Percentiles rank a stretch among this genome's conserved stretches.
Conservation (phyloP, 2,888 invertebrate species). For the Strigamia maritima region DNA sequence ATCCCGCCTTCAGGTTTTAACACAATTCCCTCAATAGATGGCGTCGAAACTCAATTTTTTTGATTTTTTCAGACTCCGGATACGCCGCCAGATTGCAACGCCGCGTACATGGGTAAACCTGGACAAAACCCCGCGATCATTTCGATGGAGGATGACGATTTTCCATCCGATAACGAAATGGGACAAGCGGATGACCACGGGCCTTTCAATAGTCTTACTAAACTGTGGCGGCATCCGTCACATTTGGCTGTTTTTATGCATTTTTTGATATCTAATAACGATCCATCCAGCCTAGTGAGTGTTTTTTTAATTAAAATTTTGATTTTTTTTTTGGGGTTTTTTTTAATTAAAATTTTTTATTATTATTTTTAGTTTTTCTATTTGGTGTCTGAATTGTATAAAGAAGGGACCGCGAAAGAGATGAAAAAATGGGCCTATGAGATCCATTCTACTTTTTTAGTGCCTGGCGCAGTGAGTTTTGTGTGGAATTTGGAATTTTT, state of each 20-base stretch:
- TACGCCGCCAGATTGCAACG: constrained; percentile 51
- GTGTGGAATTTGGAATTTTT: no score
- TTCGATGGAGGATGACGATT: constrained; percentile 93
- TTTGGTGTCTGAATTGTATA: constrained; percentile 85
- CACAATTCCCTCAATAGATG: no score
- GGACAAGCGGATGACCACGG: constrained; percentile 75
- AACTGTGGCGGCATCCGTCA: constrained; percentile 78
- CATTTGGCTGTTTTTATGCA: constrained; percentile 93
- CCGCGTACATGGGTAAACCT: constrained; percentile 40
- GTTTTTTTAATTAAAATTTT: not conserved
- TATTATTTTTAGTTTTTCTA: constrained; percentile 67
- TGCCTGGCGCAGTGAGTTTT: constrained; percentile 75
- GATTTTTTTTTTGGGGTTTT: not conserved
- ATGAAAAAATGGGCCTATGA: constrained; percentile 99
- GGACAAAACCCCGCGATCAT: constrained; percentile 61
- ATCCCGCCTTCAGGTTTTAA: not conserved
- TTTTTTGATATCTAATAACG: constrained; percentile 78
- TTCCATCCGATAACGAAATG: constrained; percentile 75
- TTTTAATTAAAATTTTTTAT: not conserved
- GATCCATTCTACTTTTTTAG: constrained; percentile 92
- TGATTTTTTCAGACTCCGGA: constrained; percentile 44
- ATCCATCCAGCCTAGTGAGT: constrained; percentile 70
- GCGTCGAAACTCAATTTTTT: no score
- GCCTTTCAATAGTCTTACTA: constrained; percentile 79
- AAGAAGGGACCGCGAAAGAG: constrained; percentile 78